phyloP scores from a whole-genome alignment of 2,797 vertebrate species.

The Hydrophis major region DNA sequence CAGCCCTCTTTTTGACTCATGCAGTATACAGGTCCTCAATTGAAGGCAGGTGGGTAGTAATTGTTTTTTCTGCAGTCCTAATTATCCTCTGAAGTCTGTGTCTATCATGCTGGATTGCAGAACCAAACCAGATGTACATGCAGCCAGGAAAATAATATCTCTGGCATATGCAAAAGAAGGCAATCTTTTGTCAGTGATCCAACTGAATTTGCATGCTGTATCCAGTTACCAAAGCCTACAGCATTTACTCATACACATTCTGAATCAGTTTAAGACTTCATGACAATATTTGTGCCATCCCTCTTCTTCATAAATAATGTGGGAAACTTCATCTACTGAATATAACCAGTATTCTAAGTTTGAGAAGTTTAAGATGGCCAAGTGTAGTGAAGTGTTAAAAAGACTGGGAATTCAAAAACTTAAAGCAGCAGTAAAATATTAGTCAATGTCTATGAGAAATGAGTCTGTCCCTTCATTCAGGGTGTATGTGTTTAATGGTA shows the following conservation, averaged over 20 bases:
- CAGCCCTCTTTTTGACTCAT: no score
- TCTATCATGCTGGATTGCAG: no score
- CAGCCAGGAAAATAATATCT: neutral
- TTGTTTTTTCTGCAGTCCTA: no score
- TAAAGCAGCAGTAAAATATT: conserved; percentile 97
- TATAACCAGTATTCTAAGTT: conserved; percentile 19
- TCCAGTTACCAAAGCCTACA: conserved; percentile 1
- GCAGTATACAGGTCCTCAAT: no score
- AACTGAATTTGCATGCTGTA: neutral
- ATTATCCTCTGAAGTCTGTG: no score
- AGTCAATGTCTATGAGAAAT: conserved; percentile 94
- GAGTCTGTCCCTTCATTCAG: conserved; percentile 88
- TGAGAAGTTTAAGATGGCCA: conserved; percentile 9
- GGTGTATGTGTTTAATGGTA: conserved; percentile 97
- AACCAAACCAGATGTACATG: neutral
- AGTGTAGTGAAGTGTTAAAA: conserved; percentile 60
- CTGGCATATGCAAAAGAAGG: neutral
- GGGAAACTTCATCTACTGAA: neutral
- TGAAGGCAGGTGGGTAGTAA: no score
- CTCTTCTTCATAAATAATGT: neutral
- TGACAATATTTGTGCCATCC: neutral
- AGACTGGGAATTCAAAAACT: conserved; percentile 80
- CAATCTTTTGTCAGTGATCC: neutral
- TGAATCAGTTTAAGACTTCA: neutral
- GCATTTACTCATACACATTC: neutral